Conservation (phyloP, 1,140 invertebrate genomes). For the Drosophila equinoxialis region DNA sequence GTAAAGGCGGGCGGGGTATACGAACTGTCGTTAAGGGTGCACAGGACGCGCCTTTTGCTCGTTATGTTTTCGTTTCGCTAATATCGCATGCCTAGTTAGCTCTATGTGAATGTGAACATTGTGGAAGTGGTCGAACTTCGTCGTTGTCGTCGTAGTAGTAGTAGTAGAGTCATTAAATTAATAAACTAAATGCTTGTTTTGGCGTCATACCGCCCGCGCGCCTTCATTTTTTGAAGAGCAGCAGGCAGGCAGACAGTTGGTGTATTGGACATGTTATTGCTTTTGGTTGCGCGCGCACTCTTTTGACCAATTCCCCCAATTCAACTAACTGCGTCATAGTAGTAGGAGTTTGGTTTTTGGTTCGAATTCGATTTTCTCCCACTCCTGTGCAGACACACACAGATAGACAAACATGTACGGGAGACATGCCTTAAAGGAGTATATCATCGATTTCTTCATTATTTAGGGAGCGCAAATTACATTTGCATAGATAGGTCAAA, state of each 20-base stretch:
- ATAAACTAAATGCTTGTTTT: slow-evolving; percentile 80
- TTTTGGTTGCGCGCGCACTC: slow-evolving; percentile 77
- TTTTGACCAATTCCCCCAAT: slow-evolving; percentile 50
- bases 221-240: slow-evolving; percentile 27
- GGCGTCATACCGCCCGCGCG: slow-evolving; percentile 45
- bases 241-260: slow-evolving; percentile 69
- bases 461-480: slow-evolving; percentile 63
- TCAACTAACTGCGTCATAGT: slow-evolving; percentile 70
- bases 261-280: slow-evolving; percentile 76
- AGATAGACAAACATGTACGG: not conserved
- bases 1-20: slow-evolving; percentile 4
- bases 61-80: slow-evolving; percentile 49
- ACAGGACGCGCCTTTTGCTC: slow-evolving; percentile 42
- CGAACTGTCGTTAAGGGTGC: slow-evolving; percentile 40
- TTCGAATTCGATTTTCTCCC: slow-evolving; percentile 69
- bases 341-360: slow-evolving; percentile 55
- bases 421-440: slow-evolving; percentile 45
- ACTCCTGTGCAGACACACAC: slow-evolving; percentile 1
- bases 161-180: slow-evolving; percentile 64
- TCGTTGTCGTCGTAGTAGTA: slow-evolving; percentile 7
- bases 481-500: slow-evolving; percentile 71
- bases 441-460: slow-evolving; percentile 73
- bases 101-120: not conserved
- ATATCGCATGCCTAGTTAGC: slow-evolving; percentile 7
- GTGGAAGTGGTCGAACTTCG: not conserved